Evolutionary conservation across 2,797 vertebrate genomes (phyloP).

Genomic region (Scarus forsteni): DNA sequence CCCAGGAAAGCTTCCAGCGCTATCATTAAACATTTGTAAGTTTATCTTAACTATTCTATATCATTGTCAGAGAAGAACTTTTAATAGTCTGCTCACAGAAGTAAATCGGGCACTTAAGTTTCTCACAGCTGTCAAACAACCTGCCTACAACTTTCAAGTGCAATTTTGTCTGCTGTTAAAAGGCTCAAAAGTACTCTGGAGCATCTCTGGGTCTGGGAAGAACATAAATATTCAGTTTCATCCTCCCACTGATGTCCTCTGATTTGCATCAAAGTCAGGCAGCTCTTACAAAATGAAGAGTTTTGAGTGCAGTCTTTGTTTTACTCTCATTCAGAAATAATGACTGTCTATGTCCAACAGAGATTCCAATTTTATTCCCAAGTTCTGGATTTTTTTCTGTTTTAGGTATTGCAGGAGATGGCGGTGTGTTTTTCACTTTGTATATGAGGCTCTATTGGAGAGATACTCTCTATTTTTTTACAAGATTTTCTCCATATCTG

Average conservation of each 20-base stretch:
- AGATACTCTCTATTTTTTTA: constrained; percentile 28
- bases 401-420: constrained; percentile 10
- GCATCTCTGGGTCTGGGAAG: constrained; percentile 51
- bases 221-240: constrained; percentile 71
- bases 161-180: constrained; percentile 67
- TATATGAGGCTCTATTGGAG: background rate
- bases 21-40: constrained; percentile 6
- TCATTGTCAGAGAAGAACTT: constrained; percentile 49
- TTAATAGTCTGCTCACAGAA: constrained; percentile 65
- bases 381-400: constrained; percentile 1
- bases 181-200: constrained; percentile 54
- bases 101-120: constrained; percentile 65
- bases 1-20: too few species aligned
- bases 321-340: constrained; percentile 31
- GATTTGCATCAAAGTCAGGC: constrained; percentile 66
- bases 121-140: constrained; percentile 63
- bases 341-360: constrained; percentile 9
- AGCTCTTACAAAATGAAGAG: constrained; percentile 35
- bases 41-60: constrained; percentile 16
- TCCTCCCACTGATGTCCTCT: constrained; percentile 57
- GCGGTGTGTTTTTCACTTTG: constrained; percentile 9
- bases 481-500: constrained; percentile 32
- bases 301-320: constrained; percentile 54
- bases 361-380: constrained; percentile 12
- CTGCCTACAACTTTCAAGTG: constrained; percentile 73